These are phyloP conservation scores for Anhinga anhinga DNA, from an alignment of 2,113 vertebrate genomes.

Conservation along the genomic window DNA sequence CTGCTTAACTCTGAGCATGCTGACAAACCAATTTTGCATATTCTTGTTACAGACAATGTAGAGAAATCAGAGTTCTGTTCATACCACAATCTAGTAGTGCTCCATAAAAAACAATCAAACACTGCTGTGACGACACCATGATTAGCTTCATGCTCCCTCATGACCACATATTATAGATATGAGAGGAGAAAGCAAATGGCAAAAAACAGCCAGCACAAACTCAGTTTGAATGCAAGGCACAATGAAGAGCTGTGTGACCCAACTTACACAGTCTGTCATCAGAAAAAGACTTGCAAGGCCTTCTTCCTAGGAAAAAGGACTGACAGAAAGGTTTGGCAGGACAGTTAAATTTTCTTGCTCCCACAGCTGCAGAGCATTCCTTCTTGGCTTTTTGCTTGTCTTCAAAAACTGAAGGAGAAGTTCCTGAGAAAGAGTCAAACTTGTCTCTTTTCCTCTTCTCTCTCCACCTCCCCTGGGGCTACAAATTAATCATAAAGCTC, in stretches of 20 bases:
- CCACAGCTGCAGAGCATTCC: background rate
- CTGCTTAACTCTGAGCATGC: background rate
- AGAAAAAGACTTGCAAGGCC: background rate
- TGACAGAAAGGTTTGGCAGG: background rate
- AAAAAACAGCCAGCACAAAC: background rate
- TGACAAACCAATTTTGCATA: background rate
- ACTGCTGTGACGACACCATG: background rate
- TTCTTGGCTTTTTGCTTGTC: background rate
- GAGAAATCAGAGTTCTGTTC: background rate
- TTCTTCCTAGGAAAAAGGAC: background rate
- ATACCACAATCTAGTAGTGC: background rate
- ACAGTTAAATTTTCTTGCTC: background rate
- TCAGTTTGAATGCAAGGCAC: background rate
- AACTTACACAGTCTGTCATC: background rate
- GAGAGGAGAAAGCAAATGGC: background rate
- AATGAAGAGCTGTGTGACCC: background rate
- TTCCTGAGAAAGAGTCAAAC: background rate
- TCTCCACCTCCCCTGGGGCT: background rate
- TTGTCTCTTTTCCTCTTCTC: background rate
- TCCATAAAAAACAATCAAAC: background rate
- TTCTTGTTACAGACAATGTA: background rate
- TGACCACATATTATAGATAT: background rate
- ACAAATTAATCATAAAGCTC: background rate
- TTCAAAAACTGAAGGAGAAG: background rate
- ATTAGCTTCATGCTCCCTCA: background rate